A percentile compares a stretch with the other conserved stretches of the same genome.
Evolutionary conservation across 2,888 invertebrate genomes (phyloP).

Genomic region (Synergus itoensis): DNA sequence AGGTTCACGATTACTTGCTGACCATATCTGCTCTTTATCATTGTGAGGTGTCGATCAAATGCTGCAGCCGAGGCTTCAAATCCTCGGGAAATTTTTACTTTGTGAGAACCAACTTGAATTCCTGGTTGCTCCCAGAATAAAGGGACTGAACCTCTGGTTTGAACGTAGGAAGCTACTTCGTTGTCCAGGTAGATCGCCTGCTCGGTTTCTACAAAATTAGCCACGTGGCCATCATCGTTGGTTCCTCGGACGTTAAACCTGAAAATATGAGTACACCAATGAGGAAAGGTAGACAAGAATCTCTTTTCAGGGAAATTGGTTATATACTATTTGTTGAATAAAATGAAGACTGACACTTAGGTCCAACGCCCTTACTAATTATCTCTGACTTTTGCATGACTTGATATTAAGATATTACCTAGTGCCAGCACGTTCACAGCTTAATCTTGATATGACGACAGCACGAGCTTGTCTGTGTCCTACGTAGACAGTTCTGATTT

Average conservation of each 20-base stretch:
- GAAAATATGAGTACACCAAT: slow-evolving; percentile 41
- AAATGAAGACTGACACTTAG: no score
- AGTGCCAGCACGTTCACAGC: slow-evolving; percentile 98
- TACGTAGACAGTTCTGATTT: slow-evolving; percentile 98
- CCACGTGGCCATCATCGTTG: slow-evolving; percentile 99
- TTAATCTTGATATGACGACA: slow-evolving; percentile 96
- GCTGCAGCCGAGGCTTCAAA: slow-evolving; percentile 96
- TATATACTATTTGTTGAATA: no score
- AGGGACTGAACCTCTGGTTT: slow-evolving; percentile 97
- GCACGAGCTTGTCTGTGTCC: slow-evolving; percentile 96
- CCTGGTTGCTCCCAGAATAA: slow-evolving; percentile 99
- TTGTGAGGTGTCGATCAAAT: slow-evolving; percentile 93
- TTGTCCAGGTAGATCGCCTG: slow-evolving; percentile 97
- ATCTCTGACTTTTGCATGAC: background rate
- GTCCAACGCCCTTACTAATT: background rate
- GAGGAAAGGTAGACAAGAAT: background rate
- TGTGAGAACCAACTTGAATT: slow-evolving; percentile 98
- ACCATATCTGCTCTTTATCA: slow-evolving; percentile 94
- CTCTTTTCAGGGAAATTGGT: background rate
- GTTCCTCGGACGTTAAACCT: slow-evolving; percentile 98
- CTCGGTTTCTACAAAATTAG: slow-evolving; percentile 99
- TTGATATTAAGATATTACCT: slow-evolving; percentile 76
- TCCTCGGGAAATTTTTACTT: slow-evolving; percentile 97
- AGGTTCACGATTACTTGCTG: slow-evolving; percentile 95
- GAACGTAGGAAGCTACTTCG: slow-evolving; percentile 92